Conservation (phyloP, 2,888 invertebrate genomes). For the Pharmacophagus antenor region DNA sequence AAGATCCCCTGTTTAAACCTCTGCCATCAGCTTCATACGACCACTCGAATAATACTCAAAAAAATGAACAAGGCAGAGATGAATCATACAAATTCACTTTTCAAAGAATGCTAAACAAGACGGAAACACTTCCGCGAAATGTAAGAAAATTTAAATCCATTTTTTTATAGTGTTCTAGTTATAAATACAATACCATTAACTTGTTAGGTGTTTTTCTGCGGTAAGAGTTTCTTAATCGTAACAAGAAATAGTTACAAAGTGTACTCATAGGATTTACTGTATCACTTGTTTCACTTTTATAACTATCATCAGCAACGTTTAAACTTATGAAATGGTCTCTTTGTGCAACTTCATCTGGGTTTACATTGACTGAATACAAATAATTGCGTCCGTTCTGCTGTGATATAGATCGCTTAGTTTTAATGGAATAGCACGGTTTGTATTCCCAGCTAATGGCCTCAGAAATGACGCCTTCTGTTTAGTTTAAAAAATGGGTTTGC, state of each 20-base stretch:
- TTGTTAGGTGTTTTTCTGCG: neutral
- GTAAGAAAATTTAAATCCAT: too few relatives aligned
- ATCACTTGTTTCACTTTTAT: constrained; percentile 72
- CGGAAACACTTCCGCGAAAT: too few relatives aligned
- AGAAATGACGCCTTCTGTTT: constrained; percentile 52
- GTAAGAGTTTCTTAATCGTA: constrained; percentile 46
- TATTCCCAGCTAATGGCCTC: constrained; percentile 68
- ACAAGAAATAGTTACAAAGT: constrained; percentile 62
- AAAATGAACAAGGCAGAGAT: constrained; percentile 22
- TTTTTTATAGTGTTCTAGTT: too few relatives aligned
- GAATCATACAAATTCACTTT: neutral
- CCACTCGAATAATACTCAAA: constrained; percentile 24
- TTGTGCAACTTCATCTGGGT: constrained; percentile 53
- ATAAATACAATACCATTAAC: neutral
- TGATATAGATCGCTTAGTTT: constrained; percentile 64
- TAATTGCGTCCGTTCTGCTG: constrained; percentile 65
- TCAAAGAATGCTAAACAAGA: neutral
- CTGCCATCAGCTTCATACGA: constrained; percentile 48
- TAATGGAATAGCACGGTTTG: constrained; percentile 65
- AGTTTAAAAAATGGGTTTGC: constrained; percentile 52
- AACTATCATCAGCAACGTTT: constrained; percentile 65
- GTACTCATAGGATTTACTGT: constrained; percentile 69
- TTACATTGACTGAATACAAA: constrained; percentile 69
- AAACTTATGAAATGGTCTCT: constrained; percentile 73
- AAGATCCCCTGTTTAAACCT: constrained; percentile 54